These are phyloP conservation scores for Ylistrum balloti DNA, from an alignment of 1,140 invertebrate genomes.

Conservation along the genomic window DNA sequence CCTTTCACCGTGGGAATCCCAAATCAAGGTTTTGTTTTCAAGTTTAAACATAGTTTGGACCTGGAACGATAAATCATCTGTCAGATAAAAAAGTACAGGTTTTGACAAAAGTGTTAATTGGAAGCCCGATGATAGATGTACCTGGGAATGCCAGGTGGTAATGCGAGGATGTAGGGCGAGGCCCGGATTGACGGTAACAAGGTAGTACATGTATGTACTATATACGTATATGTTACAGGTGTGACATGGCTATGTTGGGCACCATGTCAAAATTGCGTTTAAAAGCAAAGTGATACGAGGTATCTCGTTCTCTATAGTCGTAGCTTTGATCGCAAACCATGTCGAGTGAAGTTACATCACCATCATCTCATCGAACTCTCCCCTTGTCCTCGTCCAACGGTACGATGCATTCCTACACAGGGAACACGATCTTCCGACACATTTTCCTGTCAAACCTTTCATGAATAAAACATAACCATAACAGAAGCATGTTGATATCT, in stretches of 20 bases:
- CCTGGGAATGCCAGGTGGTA: not conserved
- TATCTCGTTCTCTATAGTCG: not conserved
- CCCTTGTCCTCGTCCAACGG: too few relatives aligned
- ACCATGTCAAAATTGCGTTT: slow-evolving; percentile 5
- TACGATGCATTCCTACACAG: too few relatives aligned
- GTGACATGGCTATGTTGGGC: not conserved
- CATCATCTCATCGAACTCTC: too few relatives aligned
- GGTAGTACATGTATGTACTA: not conserved
- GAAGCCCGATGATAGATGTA: not conserved
- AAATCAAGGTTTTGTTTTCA: slow-evolving; percentile 13
- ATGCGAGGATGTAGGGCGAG: not conserved
- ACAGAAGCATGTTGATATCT: too few relatives aligned
- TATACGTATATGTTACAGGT: not conserved
- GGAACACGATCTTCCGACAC: too few relatives aligned
- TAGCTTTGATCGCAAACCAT: not conserved
- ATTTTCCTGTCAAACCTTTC: too few relatives aligned
- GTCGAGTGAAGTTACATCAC: not conserved
- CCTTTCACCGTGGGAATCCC: not conserved
- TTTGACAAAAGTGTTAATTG: slow-evolving; percentile 38
- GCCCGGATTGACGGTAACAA: not conserved
- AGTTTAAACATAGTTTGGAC: not conserved
- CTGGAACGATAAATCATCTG: not conserved
- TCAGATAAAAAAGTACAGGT: not conserved
- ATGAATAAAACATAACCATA: too few relatives aligned
- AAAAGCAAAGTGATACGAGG: slow-evolving; percentile 2